Percentiles rank a stretch among this genome's conserved stretches.
Conservation (phyloP, 1,140 invertebrate genomes). For the Pseudobourletiella spinata region DNA sequence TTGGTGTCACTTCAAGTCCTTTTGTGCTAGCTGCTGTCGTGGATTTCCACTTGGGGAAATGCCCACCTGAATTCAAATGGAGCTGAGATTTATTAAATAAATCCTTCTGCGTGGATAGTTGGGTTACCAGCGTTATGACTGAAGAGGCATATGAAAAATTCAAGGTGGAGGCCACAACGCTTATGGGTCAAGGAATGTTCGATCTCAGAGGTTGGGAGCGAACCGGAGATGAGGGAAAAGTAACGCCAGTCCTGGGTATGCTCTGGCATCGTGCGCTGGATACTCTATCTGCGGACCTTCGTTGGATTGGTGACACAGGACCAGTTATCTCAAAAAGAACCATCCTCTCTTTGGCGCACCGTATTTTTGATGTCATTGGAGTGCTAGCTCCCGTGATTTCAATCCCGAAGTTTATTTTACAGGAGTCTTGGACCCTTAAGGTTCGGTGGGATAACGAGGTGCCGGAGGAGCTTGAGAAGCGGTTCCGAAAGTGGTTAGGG, state of each 20-base stretch:
- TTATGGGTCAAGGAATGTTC: conserved; percentile 35
- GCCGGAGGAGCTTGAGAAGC: conserved; percentile 10
- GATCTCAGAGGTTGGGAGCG: conserved; percentile 36
- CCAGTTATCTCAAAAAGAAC: conserved; percentile 14
- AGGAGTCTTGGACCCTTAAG: conserved; percentile 12
- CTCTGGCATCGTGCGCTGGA: not conserved
- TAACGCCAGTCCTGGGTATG: not conserved
- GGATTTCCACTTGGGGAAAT: not conserved
- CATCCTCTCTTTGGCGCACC: conserved; percentile 18
- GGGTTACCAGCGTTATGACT: conserved; percentile 31
- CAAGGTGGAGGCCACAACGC: conserved; percentile 18
- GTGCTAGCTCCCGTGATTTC: conserved; percentile 11
- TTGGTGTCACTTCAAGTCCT: conserved; percentile 14
- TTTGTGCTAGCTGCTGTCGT: conserved; percentile 9
- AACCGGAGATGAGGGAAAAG: not conserved
- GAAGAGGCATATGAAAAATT: conserved; percentile 30
- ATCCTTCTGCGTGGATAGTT: conserved; percentile 37
- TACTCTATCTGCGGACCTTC: not conserved
- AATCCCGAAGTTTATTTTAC: conserved; percentile 17
- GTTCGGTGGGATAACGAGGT: conserved; percentile 24
- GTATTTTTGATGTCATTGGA: conserved; percentile 26
- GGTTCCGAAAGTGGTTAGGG: conserved; percentile 14
- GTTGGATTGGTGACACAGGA: not conserved
- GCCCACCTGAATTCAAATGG: too few relatives aligned
- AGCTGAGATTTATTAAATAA: conserved; percentile 18